Percentiles rank a stretch among this genome's conserved stretches.
These are phyloP conservation scores for Noctuana brunneofusca DNA, from an alignment of 2,888 invertebrate genomes.

Conservation along the genomic window DNA sequence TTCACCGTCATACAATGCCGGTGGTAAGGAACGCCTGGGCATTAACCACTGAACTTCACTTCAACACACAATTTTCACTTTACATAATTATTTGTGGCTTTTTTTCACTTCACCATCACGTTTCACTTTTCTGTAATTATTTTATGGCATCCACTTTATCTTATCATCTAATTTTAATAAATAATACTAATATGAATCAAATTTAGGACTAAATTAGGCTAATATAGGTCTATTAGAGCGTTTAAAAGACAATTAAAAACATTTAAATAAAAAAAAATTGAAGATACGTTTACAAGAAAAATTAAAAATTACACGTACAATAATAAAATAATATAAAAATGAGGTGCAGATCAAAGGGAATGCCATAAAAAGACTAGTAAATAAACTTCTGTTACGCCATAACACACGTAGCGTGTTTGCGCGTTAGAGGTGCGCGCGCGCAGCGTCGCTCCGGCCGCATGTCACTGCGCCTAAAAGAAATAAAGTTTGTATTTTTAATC, in stretches of 20 bases:
- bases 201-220: too few species aligned
- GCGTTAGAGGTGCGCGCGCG: slow-evolving; percentile 46
- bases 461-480: slow-evolving; percentile 57
- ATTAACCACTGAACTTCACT: slow-evolving; percentile 45
- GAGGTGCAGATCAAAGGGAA: slow-evolving; percentile 18
- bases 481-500: slow-evolving; percentile 35
- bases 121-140: slow-evolving; percentile 39
- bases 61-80: slow-evolving; percentile 42
- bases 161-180: slow-evolving; percentile 15
- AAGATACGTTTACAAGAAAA: too few species aligned
- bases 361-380: slow-evolving; percentile 36
- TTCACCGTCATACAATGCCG: slow-evolving; percentile 36
- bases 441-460: slow-evolving; percentile 48
- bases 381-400: slow-evolving; percentile 34
- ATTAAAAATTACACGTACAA: not conserved
- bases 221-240: not conserved
- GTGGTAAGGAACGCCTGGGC: slow-evolving; percentile 33
- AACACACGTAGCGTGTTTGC: slow-evolving; percentile 29
- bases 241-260: too few species aligned
- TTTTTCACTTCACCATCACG: slow-evolving; percentile 42
- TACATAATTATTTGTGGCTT: slow-evolving; percentile 32
- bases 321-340: not conserved
- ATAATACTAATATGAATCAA: not conserved
- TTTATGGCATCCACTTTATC: slow-evolving; percentile 44
- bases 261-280: too few species aligned